Base-by-base conservation (phyloP, 35 echinoderm and acorn worm genomes). In the Acanthaster planci region DNA sequence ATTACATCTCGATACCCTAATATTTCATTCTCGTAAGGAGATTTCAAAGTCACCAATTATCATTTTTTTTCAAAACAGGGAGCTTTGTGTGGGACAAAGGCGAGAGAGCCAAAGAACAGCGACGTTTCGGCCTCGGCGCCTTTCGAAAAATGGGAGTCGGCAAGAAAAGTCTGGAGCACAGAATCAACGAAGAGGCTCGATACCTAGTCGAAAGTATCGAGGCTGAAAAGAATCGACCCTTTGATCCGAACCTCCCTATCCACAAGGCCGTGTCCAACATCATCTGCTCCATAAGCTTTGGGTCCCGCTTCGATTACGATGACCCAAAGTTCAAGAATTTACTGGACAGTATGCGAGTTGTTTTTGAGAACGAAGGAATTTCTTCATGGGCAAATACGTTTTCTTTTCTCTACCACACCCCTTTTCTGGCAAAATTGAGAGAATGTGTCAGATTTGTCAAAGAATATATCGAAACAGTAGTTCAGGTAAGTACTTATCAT, bases 181-280 rank as follows among this genome's bases (percentile, higher is more conserved):
- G 37, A 18, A 94, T 94, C 7, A 94, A 86, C 37, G 92, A 93
- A 29, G 83, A 94, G 86, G 86, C 91, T n/a, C 67, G 75, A 15
- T 18, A 76, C n/a, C 79, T 90, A 22, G 51, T 60, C 30, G 36
- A 78, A 2, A 12, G 31, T 5, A 39, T 86, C 52, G 60, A 76
- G 40, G 17, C 76, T 17, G 21, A 86, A 56, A 35, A 77, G 1
- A 37, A n/a, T 7, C 21, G 23, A 40, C 72, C 84, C 12, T 88
- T 95, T 31, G 52, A 91, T 53, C 89, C 93, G 5, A 59, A 52
- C 0, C 35, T 35, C 1, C 53, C 38, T 36, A 51, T 90, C 27
- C 55, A 31, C 34, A 72, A 85, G 16, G 81, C 81, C 22, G 80
- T 88, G 16, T 67, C 93, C 3, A 95, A 95, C 50, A 85, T 95